Evolutionary conservation across 1,140 invertebrate species (phyloP).

Genomic region (Drosophila ambigua): DNA sequence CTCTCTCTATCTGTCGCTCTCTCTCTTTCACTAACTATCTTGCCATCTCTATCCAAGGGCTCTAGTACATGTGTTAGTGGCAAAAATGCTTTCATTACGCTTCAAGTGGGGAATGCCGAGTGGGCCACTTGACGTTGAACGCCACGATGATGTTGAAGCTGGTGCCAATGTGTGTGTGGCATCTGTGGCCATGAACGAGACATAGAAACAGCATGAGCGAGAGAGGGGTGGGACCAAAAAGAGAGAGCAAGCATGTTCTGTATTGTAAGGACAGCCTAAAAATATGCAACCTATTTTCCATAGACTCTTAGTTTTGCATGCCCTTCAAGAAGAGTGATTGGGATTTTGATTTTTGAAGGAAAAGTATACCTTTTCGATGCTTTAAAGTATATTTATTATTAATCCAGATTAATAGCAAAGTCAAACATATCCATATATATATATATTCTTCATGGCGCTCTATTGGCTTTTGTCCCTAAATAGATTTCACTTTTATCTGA

Average conservation of each 20-base stretch:
- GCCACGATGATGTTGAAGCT: slow-evolving; percentile 39
- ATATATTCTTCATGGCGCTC: too few relatives aligned
- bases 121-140: slow-evolving; percentile 72
- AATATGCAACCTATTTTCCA: slow-evolving; percentile 61
- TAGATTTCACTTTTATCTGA: too few relatives aligned
- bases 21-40: background rate
- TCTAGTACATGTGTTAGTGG: slow-evolving; percentile 59
- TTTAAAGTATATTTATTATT: too few relatives aligned
- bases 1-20: background rate
- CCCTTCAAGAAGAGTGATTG: too few relatives aligned
- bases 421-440: too few relatives aligned
- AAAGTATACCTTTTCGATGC: background rate
- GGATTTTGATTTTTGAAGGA: too few relatives aligned
- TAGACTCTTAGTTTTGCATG: background rate
- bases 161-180: slow-evolving; percentile 33
- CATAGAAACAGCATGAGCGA: background rate
- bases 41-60: background rate
- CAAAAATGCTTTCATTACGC: slow-evolving; percentile 79
- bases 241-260: background rate
- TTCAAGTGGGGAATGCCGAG: slow-evolving; percentile 76
- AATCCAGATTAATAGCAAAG: too few relatives aligned
- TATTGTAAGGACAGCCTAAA: slow-evolving; percentile 48
- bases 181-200: slow-evolving; percentile 56
- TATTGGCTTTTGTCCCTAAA: too few relatives aligned
- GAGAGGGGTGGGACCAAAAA: background rate